Evolutionary conservation across 2,797 vertebrate species (phyloP), one percentile per base, ranked within the genome.

Genomic region (Epinephelus awoara): DNA sequence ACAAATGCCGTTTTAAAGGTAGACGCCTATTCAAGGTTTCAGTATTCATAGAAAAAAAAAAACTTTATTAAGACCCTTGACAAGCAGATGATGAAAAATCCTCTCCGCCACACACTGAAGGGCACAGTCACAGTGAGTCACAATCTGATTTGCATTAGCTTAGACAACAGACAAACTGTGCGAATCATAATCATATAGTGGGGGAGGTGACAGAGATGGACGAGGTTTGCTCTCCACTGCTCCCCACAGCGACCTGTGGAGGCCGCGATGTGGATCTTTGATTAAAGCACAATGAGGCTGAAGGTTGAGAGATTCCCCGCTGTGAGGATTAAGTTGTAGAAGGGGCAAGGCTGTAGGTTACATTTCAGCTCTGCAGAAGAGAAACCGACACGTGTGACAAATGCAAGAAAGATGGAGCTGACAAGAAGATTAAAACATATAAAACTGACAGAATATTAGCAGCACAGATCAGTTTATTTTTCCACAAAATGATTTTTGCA

Each of bases 141-240:
- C 77, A 19, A n/a, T 57, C 84, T 77, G 78, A 91, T 91, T 89
- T 90, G 83, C 87, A 89, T 89, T 49, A 77, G 40, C 72, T 65
- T 21, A 71, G 70, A 88, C 86, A 75, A 80, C 82, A 83, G 62
- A 64, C 80, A 85, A 77, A 88, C 81, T 83, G 83, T 85, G 80
- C 72, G 68, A 71, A 84, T 87, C 57, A 83, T 89, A 86, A 88
- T 81, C 82, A 80, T 85, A 79, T 65, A 72, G 72, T 27, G 38
- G 83, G 73, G 72, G 88, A 80, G 77, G 74, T 84, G 92, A 88
- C 87, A 68, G 82, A 89, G 88, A 90, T 70, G 75, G 83, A 91
- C 29, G 75, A 85, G 86, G 80, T 78, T 83, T 87, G 81, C 67
- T 90, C 74, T 83, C 72, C 50, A 52, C 84, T 56, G 80, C 68